Conservation (phyloP, 35 echinoderm and acorn worm genomes). For the Heliocidaris erythrogramma region DNA sequence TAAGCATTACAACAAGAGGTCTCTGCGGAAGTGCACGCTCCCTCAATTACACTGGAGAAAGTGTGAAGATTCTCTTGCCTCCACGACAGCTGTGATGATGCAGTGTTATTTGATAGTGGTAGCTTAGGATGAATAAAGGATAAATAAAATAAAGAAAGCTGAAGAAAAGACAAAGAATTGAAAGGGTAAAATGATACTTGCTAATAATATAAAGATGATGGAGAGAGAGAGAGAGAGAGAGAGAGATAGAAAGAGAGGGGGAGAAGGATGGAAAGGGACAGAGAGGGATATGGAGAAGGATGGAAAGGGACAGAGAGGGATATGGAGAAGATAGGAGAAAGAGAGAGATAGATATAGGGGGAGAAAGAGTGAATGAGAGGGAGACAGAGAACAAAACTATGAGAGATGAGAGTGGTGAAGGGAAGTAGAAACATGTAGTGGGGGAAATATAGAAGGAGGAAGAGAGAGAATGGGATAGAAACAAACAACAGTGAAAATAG, state of each 20-base stretch:
- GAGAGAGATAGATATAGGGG: not conserved
- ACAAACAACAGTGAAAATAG: not conserved
- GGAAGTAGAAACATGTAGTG: not conserved
- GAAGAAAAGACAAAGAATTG: not conserved
- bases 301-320: not conserved
- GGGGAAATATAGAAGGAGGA: not conserved
- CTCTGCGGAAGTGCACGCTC: not conserved
- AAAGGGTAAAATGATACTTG: not conserved
- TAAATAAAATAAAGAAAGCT: not conserved
- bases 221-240: not conserved
- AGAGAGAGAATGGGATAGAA: not conserved
- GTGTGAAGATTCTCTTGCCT: not conserved
- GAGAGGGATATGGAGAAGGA: not conserved
- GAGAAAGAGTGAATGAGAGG: not conserved
- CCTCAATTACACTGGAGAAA: not conserved
- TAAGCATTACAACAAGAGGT: not conserved
- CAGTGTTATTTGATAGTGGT: not conserved
- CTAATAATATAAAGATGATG: not conserved
- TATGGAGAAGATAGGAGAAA: not conserved
- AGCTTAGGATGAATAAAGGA: not conserved
- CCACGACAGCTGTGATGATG: not conserved
- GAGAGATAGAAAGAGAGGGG: not conserved
- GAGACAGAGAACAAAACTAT: not conserved
- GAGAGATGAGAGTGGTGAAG: not conserved
- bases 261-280: not conserved